Conservation (phyloP, 2,113 vertebrate species). For the Chionomys nivalis region DNA sequence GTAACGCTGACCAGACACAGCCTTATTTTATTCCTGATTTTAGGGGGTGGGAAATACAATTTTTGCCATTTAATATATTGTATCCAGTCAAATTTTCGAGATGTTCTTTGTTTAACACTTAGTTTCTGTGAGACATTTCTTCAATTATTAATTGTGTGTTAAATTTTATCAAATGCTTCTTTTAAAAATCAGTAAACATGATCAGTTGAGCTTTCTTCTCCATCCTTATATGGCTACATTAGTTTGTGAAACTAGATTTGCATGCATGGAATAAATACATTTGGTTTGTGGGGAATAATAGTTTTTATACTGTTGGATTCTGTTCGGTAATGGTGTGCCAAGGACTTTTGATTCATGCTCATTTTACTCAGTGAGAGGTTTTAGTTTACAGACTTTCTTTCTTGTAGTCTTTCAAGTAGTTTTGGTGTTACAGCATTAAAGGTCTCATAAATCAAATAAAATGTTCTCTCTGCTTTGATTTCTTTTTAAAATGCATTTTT, state of each 20-base stretch:
- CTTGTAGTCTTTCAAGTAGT: background rate
- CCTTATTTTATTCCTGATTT: background rate
- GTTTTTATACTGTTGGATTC: background rate
- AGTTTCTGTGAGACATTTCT: background rate
- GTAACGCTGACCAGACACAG: background rate
- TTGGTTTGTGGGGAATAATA: background rate
- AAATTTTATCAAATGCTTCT: background rate
- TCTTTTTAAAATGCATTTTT: background rate
- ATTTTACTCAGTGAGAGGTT: background rate
- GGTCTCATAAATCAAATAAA: background rate
- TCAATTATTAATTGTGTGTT: background rate
- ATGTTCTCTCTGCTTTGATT: background rate
- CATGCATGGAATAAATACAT: background rate
- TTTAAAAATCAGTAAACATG: background rate
- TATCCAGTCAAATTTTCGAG: background rate
- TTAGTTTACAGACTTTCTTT: background rate
- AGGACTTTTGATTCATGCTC: background rate
- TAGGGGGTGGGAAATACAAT: background rate
- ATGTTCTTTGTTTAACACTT: background rate
- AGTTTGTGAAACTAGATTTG: background rate
- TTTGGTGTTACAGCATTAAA: background rate
- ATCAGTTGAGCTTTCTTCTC: background rate
- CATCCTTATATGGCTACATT: background rate
- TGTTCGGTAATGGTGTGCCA: background rate
- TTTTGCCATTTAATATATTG: background rate